Evolutionary conservation across 2,113 vertebrate species (phyloP).

Genomic region (Pteropus alecto): DNA sequence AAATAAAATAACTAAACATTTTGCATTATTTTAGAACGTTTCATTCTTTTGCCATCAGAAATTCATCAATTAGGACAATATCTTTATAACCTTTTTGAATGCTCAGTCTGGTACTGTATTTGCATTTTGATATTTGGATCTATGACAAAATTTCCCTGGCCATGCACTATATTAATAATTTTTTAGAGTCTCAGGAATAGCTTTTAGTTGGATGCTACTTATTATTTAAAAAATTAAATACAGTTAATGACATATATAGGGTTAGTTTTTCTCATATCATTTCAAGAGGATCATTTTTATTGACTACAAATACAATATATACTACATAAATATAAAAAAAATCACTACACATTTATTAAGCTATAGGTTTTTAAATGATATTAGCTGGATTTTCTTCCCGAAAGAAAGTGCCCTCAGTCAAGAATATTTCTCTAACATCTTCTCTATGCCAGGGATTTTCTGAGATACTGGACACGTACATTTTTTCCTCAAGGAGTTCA

Average conservation of each 20-base stretch:
- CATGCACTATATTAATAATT: background rate
- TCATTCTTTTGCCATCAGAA: background rate
- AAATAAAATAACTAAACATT: constrained; percentile 50
- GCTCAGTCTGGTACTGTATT: background rate
- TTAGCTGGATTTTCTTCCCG: background rate
- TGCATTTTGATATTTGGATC: constrained; percentile 5
- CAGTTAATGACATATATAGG: background rate
- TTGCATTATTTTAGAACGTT: background rate
- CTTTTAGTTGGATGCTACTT: background rate
- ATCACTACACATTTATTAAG: background rate
- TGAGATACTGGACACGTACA: background rate
- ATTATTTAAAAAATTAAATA: background rate
- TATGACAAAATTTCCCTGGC: background rate
- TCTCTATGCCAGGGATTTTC: background rate
- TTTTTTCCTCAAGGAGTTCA: background rate
- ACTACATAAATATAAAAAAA: background rate
- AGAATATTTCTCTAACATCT: background rate
- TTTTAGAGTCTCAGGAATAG: background rate
- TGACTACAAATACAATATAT: background rate
- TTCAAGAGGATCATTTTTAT: constrained; percentile 14
- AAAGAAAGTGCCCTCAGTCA: background rate
- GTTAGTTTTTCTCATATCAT: background rate
- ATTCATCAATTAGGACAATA: background rate
- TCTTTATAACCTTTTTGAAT: background rate
- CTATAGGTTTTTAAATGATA: background rate